Base-by-base conservation (phyloP, 1,140 invertebrate genomes). In the Calycopis cecrops region DNA sequence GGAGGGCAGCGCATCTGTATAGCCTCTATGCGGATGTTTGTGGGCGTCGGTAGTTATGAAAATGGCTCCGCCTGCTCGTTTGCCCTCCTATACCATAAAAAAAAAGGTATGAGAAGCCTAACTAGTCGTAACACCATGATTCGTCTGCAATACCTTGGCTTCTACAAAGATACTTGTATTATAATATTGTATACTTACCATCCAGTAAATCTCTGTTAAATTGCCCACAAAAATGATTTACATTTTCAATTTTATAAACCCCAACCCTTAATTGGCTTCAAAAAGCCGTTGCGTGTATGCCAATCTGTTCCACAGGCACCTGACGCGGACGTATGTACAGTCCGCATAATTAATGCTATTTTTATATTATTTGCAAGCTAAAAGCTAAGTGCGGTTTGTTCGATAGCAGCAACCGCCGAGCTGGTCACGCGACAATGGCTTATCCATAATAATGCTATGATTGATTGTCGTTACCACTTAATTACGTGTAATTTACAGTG, bases 391-490 rank as follows among this genome's bases (percentile, higher is more conserved):
- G 51, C 38, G 55, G 57, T 65, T 61, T 56, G 66, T 69, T 62
- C 63, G 63, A 65, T 67, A 65, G 50, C 57, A 54, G 65, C 51
- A 61, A 49, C 52, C 59, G 37, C 63, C 73, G 69, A 65, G 66
- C 57, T 60, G 64, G 55, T 59, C 73, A 76, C 73, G 67, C 71
- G 67, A 76, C 57, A 62, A 67, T 51, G 62, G 62, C 67, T 67
- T 59, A 69, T 76, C 67, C 62, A 48, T 68, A 68, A 73, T 75
- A 69, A 69, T 65, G 66, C 62, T 50, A 66, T 76, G 76, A 79
- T 79, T 73, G 74, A 79, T 79, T 59, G 72, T 60, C 64, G 65
- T 74, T 74, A 68, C 61, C 70, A 73, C 69, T 71, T 67, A 73
- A 69, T 74, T 68, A 64, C 40, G 60, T 70, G 50, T 65, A 63